Evolutionary conservation across 2,888 invertebrate genomes (phyloP).

Genomic region (Idaea biselata): DNA sequence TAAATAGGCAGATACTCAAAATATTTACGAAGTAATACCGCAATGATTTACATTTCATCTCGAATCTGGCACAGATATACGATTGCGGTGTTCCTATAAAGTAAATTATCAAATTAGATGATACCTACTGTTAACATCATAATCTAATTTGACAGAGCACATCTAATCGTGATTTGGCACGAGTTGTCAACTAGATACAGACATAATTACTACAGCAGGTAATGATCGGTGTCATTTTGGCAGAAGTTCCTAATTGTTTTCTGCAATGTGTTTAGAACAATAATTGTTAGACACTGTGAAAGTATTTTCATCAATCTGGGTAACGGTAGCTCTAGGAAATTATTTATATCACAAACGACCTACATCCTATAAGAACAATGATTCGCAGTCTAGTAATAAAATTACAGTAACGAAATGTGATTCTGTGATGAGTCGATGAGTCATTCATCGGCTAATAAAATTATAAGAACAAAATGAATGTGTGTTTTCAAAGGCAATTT

Average conservation of each 20-base stretch:
- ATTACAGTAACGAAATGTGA: neutral
- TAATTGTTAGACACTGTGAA: neutral
- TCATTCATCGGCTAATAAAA: neutral
- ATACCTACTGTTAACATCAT: neutral
- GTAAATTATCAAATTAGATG: neutral
- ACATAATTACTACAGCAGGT: slow-evolving; percentile 5
- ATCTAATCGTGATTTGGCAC: slow-evolving; percentile 17
- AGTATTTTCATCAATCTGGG: neutral
- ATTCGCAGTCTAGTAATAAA: neutral
- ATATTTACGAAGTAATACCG: neutral
- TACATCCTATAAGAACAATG: neutral
- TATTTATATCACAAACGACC: neutral
- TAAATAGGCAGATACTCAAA: neutral
- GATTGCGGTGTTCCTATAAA: neutral
- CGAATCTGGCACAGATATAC: neutral
- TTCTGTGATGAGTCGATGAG: neutral
- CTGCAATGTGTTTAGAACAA: neutral
- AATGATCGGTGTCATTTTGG: slow-evolving; percentile 16
- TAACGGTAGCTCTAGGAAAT: neutral
- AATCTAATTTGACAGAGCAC: neutral
- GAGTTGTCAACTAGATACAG: slow-evolving; percentile 5
- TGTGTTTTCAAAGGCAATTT: neutral
- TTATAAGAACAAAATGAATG: neutral
- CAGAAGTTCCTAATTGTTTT: slow-evolving; percentile 11
- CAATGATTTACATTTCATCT: neutral